These are phyloP conservation scores for Climacteris rufus DNA, from an alignment of 2,113 vertebrate species.

Conservation along the genomic window DNA sequence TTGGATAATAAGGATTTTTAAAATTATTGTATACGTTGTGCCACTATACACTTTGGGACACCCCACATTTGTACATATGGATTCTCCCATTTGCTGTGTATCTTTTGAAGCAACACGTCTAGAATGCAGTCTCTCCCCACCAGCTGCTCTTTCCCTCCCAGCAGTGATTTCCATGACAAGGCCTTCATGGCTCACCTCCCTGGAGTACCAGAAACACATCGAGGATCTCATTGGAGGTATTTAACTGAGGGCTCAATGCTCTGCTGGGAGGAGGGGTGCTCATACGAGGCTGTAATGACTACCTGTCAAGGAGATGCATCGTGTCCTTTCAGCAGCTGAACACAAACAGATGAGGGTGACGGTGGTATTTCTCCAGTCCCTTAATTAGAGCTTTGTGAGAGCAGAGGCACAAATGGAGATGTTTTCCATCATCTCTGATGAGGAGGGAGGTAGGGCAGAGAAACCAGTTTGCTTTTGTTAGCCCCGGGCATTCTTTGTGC, in stretches of 20 bases:
- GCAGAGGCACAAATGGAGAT: constrained; percentile 49
- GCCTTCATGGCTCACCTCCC: background rate
- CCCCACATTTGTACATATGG: rapidly evolving
- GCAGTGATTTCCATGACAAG: background rate
- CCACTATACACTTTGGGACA: background rate
- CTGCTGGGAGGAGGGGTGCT: constrained; percentile 51
- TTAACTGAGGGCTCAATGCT: constrained; percentile 20
- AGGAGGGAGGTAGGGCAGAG: background rate
- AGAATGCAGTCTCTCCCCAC: background rate
- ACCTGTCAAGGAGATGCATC: constrained; percentile 78
- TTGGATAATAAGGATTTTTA: background rate
- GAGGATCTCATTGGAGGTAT: background rate
- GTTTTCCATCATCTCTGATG: constrained; percentile 57
- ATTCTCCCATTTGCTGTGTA: background rate
- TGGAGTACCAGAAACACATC: background rate
- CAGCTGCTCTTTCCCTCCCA: background rate
- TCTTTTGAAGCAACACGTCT: background rate
- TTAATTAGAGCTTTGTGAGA: constrained; percentile 75
- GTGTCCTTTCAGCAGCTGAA: constrained; percentile 72
- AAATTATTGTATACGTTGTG: background rate
- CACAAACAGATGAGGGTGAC: constrained; percentile 69
- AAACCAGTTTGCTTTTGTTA: constrained; percentile 4
- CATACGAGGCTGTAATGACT: constrained; percentile 72
- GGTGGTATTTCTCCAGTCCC: constrained; percentile 71
- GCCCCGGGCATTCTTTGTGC: background rate